These are phyloP conservation scores for Agelas oroides DNA, from an alignment of 37 sponge, comb jelly and placozoan species.

Conservation along the genomic window DNA sequence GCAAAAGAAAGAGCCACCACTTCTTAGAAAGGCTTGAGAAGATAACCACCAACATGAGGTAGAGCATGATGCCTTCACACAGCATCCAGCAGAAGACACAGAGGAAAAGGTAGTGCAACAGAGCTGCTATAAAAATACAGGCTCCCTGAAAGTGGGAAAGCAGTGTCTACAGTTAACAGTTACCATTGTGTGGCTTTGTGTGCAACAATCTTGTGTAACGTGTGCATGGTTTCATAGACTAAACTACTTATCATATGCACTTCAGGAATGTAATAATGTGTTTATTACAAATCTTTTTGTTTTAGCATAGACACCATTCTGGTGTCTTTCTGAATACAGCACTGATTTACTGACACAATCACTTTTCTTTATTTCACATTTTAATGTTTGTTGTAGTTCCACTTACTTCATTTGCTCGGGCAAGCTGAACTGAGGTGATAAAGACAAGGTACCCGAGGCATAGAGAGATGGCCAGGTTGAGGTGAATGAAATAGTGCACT, in stretches of 20 bases:
- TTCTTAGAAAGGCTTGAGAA: constrained; percentile 22
- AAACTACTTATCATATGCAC: too few relatives aligned
- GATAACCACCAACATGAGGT: constrained; percentile 40
- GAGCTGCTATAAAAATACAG: constrained; percentile 29
- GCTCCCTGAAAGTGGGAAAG: constrained; percentile 8
- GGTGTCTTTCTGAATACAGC: too few relatives aligned
- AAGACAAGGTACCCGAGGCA: background rate
- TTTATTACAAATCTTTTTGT: too few relatives aligned
- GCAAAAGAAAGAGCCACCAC: constrained; percentile 20
- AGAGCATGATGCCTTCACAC: constrained; percentile 52
- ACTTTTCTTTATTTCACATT: too few relatives aligned
- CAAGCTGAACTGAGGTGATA: constrained; percentile 19
- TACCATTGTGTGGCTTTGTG: too few relatives aligned
- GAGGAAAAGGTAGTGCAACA: constrained; percentile 57
- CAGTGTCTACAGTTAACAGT: too few relatives aligned
- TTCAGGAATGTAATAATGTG: too few relatives aligned
- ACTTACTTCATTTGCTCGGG: background rate
- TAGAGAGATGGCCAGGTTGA: constrained; percentile 37
- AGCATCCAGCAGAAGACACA: constrained; percentile 49
- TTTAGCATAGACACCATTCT: too few relatives aligned
- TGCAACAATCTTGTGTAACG: too few relatives aligned
- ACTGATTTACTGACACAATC: too few relatives aligned
- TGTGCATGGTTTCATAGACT: too few relatives aligned
- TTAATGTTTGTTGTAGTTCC: too few relatives aligned
- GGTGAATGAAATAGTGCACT: constrained; percentile 19